Evolutionary conservation across 2,888 invertebrate species (phyloP).

Genomic region (Drosophila fungiperda): DNA sequence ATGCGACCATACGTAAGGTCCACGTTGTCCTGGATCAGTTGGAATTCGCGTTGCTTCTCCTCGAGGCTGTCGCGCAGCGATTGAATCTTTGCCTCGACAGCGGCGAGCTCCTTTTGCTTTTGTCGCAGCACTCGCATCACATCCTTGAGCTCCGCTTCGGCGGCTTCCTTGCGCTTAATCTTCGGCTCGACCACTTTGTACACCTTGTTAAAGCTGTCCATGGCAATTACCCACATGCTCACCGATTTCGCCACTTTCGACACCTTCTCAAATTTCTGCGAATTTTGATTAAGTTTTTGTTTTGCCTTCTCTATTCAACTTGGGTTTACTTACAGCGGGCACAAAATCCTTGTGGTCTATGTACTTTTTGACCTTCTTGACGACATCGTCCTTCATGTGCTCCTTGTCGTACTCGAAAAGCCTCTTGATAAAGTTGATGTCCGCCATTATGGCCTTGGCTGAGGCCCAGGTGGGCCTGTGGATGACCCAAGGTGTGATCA

Average conservation of each 20-base stretch:
- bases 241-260: conserved; percentile 95
- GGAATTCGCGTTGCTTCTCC: conserved; percentile 90
- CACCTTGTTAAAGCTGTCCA: conserved; percentile 95
- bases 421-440: conserved; percentile 92
- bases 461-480: conserved; percentile 94
- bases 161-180: conserved; percentile 90
- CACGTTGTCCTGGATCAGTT: conserved; percentile 90
- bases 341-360: conserved; percentile 94
- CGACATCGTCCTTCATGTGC: conserved; percentile 90
- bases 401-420: conserved; percentile 95
- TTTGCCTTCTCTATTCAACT: not conserved
- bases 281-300: not conserved
- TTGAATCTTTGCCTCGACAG: conserved; percentile 90
- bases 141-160: conserved; percentile 90
- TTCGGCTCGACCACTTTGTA: conserved; percentile 95
- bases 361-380: conserved; percentile 93
- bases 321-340: conserved; percentile 87
- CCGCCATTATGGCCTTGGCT: conserved; percentile 92
- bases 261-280: conserved; percentile 91
- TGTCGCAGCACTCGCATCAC: conserved; percentile 91
- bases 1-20: conserved; percentile 91
- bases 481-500: not conserved
- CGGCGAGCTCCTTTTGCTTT: conserved; percentile 93
- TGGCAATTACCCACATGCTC: conserved; percentile 96
- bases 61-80: conserved; percentile 87